Evolutionary conservation across 2,797 vertebrate genomes (phyloP).

Genomic region (Zenarchopterus dispar): DNA sequence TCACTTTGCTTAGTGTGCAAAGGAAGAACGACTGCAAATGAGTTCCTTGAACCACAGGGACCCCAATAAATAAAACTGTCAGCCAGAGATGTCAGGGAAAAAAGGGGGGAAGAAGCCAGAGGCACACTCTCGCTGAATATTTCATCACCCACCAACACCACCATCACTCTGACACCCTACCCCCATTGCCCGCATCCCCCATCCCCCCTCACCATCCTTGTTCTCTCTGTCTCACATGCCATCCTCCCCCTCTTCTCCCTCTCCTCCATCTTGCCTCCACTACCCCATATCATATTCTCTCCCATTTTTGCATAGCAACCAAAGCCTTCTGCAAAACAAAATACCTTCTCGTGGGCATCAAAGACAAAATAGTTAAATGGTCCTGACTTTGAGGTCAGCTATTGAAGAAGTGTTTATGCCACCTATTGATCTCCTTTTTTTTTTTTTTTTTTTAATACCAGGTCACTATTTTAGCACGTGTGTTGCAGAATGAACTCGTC

Average conservation of each 20-base stretch:
- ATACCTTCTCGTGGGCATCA: conserved; percentile 54
- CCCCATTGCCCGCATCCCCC: conserved; percentile 68
- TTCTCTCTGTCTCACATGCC: conserved; percentile 58
- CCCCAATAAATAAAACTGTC: conserved; percentile 85
- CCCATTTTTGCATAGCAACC: conserved; percentile 74
- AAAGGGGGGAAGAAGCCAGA: conserved; percentile 70
- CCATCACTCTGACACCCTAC: conserved; percentile 75
- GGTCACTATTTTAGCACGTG: background rate
- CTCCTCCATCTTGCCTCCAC: conserved; percentile 48
- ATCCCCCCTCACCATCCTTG: conserved; percentile 54
- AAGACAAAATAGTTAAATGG: conserved; percentile 61
- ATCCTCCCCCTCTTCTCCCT: conserved; percentile 29
- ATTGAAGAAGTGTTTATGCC: conserved; percentile 10
- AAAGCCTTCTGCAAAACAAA: conserved; percentile 63
- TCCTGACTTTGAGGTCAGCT: conserved; percentile 28
- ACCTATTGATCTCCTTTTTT: conserved; percentile 24
- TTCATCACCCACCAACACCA: conserved; percentile 80
- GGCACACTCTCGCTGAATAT: conserved; percentile 86
- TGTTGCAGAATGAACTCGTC: conserved; percentile 3
- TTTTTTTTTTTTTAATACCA: conserved; percentile 16
- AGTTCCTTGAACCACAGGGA: conserved; percentile 86
- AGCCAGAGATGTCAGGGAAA: conserved; percentile 72
- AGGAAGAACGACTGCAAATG: conserved; percentile 83
- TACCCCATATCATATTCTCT: conserved; percentile 74
- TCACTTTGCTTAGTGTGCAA: conserved; percentile 78